Conservation (phyloP, 2,113 vertebrate genomes). For the Argyrosomus japonicus region DNA sequence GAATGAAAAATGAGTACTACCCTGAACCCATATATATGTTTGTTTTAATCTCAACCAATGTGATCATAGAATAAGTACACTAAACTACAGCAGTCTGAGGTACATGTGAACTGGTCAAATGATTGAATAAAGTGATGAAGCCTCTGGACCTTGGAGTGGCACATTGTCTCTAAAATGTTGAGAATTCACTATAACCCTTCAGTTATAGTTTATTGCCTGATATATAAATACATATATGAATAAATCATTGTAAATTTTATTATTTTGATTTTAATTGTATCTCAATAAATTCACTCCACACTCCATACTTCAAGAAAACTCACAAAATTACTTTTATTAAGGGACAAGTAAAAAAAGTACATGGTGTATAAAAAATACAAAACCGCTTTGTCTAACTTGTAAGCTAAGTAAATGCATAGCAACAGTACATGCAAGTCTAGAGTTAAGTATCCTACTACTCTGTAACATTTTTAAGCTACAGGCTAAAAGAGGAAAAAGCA, state of each 20-base stretch:
- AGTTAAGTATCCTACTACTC: slow-evolving; percentile 68
- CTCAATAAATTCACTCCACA: slow-evolving; percentile 7
- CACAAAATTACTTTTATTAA: slow-evolving; percentile 84
- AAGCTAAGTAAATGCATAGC: slow-evolving; percentile 82
- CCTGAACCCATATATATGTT: background rate
- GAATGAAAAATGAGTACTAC: background rate
- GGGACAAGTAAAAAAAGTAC: slow-evolving; percentile 83
- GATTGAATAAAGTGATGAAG: too few species aligned
- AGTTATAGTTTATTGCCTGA: background rate
- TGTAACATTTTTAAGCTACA: slow-evolving; percentile 69
- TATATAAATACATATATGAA: background rate
- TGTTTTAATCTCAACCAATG: background rate
- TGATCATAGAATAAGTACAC: background rate
- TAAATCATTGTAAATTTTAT: too few species aligned
- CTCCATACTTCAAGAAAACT: slow-evolving; percentile 62
- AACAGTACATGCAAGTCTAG: slow-evolving; percentile 83
- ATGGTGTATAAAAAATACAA: slow-evolving; percentile 85
- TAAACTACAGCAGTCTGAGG: background rate
- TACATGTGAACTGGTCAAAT: background rate
- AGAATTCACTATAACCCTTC: background rate
- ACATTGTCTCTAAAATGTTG: background rate
- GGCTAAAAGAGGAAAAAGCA: slow-evolving; percentile 65
- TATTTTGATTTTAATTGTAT: background rate
- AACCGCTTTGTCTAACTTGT: slow-evolving; percentile 78
- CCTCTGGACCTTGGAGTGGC: too few species aligned